Base-by-base conservation (phyloP, 2,113 vertebrate genomes). In the Myiozetetes cayanensis region DNA sequence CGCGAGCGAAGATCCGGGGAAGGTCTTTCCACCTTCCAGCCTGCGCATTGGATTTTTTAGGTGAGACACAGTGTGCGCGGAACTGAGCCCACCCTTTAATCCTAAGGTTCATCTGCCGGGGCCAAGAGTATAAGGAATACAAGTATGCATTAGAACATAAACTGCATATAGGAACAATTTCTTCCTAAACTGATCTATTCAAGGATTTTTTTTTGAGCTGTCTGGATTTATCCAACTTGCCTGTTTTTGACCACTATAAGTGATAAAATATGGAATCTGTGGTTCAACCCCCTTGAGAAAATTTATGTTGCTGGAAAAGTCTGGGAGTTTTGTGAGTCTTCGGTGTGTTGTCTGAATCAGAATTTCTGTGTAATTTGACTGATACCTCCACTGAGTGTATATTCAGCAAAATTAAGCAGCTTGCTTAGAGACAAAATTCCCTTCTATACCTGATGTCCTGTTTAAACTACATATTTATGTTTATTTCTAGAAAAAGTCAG, bases 401-500 rank as follows among this genome's bases (percentile, higher is more conserved):
- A 25, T 88, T 71, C 50, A 55, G 27, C 58, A 89, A 61, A 90
- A 75, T 15, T 78, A 55, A 90, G 31, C 15, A 74, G 50, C 39
- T 94, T 88, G 27, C 31, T 23, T 43, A 61, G 73, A 23, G 50
- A 44, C 1, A 71, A 59, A 80, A 71, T 67, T 74, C 7, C 10
- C 10, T 72, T n/a, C 20, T 20, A 3, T 27, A 27, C 16, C 43
- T 80, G 31, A 55, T 46, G 49, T 27, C 50, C 22, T 66, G 20
- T 43, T 88, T 75, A 87, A 96, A 68, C 8, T 0, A 37, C 74
- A 3, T 66, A 25, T 81, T 70, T 91, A 9, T 83, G 18, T 95
- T 89, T 97, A 13, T 94, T 98, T 96, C 89, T 95, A 98, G 98
- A 98, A 92, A 98, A 97, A 89, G 97, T 98, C 43, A 97, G 98